Evolutionary conservation across 2,888 invertebrate species (phyloP).

Genomic region (Sinohyriopsis cumingii): DNA sequence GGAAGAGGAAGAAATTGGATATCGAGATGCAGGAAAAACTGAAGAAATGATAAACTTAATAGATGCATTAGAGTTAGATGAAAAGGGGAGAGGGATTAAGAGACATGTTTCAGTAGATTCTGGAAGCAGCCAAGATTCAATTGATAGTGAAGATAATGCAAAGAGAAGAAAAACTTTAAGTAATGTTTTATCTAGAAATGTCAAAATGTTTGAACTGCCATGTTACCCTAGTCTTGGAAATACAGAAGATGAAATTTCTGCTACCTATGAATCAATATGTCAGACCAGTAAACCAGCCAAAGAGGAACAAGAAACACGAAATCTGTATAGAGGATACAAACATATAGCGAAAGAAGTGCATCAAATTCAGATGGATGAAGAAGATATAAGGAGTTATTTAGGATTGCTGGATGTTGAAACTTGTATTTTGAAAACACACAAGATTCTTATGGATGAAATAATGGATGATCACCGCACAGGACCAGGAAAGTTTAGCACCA

Average conservation of each 20-base stretch:
- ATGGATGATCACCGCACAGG: slow-evolving; percentile 1
- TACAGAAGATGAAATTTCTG: no score
- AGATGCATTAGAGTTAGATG: background rate
- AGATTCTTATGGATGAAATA: slow-evolving; percentile 8
- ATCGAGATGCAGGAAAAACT: slow-evolving; percentile 4
- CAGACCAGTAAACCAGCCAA: background rate
- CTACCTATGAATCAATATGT: no score
- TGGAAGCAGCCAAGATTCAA: no score
- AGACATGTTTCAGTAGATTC: no score
- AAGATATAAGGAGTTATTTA: background rate
- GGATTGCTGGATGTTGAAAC: slow-evolving; percentile 8
- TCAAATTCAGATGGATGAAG: background rate
- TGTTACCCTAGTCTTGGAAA: no score
- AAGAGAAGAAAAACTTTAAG: no score
- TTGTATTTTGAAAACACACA: slow-evolving; percentile 5
- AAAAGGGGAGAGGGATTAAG: no score
- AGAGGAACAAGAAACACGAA: slow-evolving; percentile 6
- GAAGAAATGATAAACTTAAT: background rate
- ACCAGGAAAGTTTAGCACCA: slow-evolving; percentile 8
- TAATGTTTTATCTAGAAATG: no score
- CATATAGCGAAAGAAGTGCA: slow-evolving; percentile 1
- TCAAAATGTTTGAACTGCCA: no score
- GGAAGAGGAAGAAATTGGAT: slow-evolving; percentile 8
- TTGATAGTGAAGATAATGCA: no score
- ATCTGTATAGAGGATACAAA: slow-evolving; percentile 12